A percentile compares a stretch with the other conserved stretches of the same genome.
Conservation (phyloP, 2,113 vertebrate genomes). For the Percopsis transmontana region DNA sequence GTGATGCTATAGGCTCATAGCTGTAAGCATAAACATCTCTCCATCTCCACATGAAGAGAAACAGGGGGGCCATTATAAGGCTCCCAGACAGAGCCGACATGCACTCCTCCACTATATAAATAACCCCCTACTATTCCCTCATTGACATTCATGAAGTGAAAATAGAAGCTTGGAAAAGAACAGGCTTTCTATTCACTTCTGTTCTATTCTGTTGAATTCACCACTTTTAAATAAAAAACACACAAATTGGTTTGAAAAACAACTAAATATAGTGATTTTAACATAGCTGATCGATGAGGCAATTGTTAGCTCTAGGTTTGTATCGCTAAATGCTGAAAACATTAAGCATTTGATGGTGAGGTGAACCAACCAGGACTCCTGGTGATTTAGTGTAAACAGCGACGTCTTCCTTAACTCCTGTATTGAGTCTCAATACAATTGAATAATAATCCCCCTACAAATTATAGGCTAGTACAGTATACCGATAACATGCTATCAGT, state of each 20-base stretch:
- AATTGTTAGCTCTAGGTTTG: too few relatives aligned
- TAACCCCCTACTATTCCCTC: slow-evolving; percentile 46
- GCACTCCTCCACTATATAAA: slow-evolving; percentile 60
- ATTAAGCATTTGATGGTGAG: too few relatives aligned
- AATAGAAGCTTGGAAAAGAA: slow-evolving; percentile 42
- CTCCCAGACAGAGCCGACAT: slow-evolving; percentile 44
- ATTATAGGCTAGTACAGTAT: too few relatives aligned
- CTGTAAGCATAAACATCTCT: slow-evolving; percentile 64
- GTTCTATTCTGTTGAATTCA: slow-evolving; percentile 47
- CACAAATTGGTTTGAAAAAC: background rate
- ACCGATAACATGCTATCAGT: too few relatives aligned
- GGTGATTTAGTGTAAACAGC: too few relatives aligned
- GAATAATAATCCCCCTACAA: too few relatives aligned
- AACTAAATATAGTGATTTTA: too few relatives aligned
- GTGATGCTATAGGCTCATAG: slow-evolving; percentile 34
- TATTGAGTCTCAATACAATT: too few relatives aligned
- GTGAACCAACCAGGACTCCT: too few relatives aligned
- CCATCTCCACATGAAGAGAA: slow-evolving; percentile 56
- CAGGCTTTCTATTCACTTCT: slow-evolving; percentile 48
- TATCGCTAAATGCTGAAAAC: too few relatives aligned
- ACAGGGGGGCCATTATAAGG: slow-evolving; percentile 58
- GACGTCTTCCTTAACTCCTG: too few relatives aligned
- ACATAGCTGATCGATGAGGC: too few relatives aligned
- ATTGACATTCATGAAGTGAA: slow-evolving; percentile 68
- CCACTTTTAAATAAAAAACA: slow-evolving; percentile 54